Evolutionary conservation across 1,140 invertebrate genomes (phyloP).

Genomic region (Sitobion miscanthi): DNA sequence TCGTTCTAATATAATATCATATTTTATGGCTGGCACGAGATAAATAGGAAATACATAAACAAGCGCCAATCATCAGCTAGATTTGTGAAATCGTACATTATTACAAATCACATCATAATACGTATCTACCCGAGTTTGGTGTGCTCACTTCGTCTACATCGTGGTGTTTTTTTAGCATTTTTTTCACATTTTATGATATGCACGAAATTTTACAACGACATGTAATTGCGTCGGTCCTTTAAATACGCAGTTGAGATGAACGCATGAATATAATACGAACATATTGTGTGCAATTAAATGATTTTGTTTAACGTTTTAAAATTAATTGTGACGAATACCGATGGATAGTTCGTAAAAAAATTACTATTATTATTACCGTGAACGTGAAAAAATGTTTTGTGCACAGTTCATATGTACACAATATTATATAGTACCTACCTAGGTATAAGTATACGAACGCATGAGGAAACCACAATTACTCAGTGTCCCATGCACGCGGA

Average conservation of each 20-base stretch:
- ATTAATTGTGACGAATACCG: no score
- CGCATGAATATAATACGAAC: no score
- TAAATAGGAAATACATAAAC: neutral
- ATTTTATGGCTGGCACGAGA: neutral
- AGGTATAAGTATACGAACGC: neutral
- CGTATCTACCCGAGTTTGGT: neutral
- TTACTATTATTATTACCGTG: no score
- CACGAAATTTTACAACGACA: rapidly evolving
- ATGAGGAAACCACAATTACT: neutral
- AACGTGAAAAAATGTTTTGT: no score
- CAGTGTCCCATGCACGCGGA: neutral
- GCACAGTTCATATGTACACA: neutral
- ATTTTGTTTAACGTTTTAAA: no score
- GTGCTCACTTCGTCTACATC: neutral
- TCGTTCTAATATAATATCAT: neutral
- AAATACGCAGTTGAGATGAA: neutral
- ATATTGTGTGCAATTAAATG: neutral
- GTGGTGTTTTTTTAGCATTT: neutral
- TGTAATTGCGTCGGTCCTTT: neutral
- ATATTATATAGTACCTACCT: neutral
- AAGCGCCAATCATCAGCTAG: neutral
- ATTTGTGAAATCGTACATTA: neutral
- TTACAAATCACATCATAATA: neutral
- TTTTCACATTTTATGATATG: neutral
- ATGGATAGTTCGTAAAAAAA: no score